Base-by-base conservation (phyloP, 2,797 vertebrate species). In the Etheostoma perlongum region DNA sequence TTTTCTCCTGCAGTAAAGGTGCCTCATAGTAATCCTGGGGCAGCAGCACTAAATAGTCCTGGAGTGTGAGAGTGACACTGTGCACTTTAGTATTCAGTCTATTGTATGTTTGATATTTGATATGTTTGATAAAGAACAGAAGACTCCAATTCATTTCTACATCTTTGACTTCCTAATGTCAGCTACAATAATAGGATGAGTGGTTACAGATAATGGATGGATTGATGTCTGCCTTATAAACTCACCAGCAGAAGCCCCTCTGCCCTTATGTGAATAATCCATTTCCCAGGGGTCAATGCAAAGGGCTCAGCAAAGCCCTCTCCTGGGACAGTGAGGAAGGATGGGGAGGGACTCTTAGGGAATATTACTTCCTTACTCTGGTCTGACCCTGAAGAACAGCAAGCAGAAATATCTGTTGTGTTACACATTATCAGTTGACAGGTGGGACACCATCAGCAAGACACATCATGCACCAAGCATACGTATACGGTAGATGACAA, bases 41-140 rank as follows among this genome's bases (percentile, higher is more conserved):
- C 77, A 99, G 93, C 75, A 99, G 94, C 67, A 98, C 96, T 84
- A 99, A 82, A 78, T 98, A 99, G 90, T 99, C 98, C 98, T 99
- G 88, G 12, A 48, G 67, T 72, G 25, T 6, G 14, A 83, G 49
- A 77, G 33, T 12, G 53, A 55, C 1, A 78, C 27, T 19, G 5
- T 44, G 42, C 4, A 27, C n/a, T 27, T 70, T 1, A 74, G 9
- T 14, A 7, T 18, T 63, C 4, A 71, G 23, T 53, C 16, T 46
- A 1, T 30, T 60, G 4, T 8, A 57, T 5, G 51, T 63, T 14
- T 67, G 6, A 1, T 13, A 3, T 62, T 68, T 30, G 30, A 30
- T 30, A 30, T 6, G 30, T 30, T 30, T 27, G 27, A 27, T 4
- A 27, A 69, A 59, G 4, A 64, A 36, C 15, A 6, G 3, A 44